These are phyloP conservation scores for Ochropacha duplaris DNA, from an alignment of 2,888 invertebrate species.

Conservation along the genomic window DNA sequence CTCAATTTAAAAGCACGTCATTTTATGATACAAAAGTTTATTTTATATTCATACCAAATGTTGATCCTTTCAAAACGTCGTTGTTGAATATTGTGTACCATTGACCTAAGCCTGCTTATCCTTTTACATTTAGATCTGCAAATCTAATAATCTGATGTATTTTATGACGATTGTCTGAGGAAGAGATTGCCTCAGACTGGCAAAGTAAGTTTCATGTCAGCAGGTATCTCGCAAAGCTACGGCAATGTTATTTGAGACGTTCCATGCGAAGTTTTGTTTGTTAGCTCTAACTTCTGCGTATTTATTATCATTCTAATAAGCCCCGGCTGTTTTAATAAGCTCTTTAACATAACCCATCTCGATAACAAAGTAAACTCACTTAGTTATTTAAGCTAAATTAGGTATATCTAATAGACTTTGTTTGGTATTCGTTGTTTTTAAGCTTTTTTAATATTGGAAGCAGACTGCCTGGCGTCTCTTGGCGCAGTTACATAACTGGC, in stretches of 20 bases:
- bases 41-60: background rate
- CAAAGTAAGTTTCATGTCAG: slow-evolving; percentile 10
- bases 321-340: slow-evolving; percentile 11
- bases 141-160: slow-evolving; percentile 27
- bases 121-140: slow-evolving; percentile 17
- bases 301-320: slow-evolving; percentile 11
- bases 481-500: slow-evolving; percentile 21
- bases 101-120: slow-evolving; percentile 10
- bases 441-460: slow-evolving; percentile 9
- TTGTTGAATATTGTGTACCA: background rate
- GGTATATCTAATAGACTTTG: too few relatives aligned
- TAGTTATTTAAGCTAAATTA: too few relatives aligned
- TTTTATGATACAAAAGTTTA: background rate
- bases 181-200: slow-evolving; percentile 19
- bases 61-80: background rate
- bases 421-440: background rate
- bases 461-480: slow-evolving; percentile 64
- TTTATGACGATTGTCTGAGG: slow-evolving; percentile 21
- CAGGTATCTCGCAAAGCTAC: slow-evolving; percentile 16
- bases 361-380: background rate
- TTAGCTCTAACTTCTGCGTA: slow-evolving; percentile 16
- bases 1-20: background rate
- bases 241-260: slow-evolving; percentile 17
- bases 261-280: slow-evolving; percentile 15
- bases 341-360: slow-evolving; percentile 7